Conservation (phyloP, 1,140 invertebrate genomes). For the roundworm (Caenorhabditis elegans) region WBcel235 BX284602.5:8224001-8224500, state of each 20-base stretch:
- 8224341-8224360: background rate
- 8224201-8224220: background rate
- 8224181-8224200: background rate
- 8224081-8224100: background rate
- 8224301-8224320: conserved; percentile 15
- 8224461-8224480: too few species aligned
- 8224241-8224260: background rate
- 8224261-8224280: background rate
- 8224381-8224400: background rate
- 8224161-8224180: conserved; percentile 26
- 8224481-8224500: too few species aligned
- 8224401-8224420: background rate
- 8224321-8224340: background rate
- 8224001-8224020: background rate
- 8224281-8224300: too few species aligned
- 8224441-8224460: too few species aligned
- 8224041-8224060: conserved; percentile 29
- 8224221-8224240: background rate
- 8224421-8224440: background rate
- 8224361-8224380: background rate
- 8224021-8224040: background rate
- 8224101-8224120: background rate
- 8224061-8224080: conserved; percentile 1
- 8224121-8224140: background rate
- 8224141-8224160: background rate